Base-by-base conservation (phyloP, 2,888 invertebrate genomes). In the Ditylenchus weischeri region DNA sequence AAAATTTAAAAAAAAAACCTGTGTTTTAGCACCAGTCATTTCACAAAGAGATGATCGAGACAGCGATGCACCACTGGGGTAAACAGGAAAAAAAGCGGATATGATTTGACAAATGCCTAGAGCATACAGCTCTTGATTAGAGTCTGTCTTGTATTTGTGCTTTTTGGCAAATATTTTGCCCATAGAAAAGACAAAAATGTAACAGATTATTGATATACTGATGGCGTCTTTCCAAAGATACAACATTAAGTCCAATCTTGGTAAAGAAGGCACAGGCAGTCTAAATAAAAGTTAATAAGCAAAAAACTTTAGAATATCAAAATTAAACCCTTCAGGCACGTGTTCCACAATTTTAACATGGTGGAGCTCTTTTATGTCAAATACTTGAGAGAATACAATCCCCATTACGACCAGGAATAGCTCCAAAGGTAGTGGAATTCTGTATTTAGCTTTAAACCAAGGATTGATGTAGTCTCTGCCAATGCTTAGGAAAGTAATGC, bases 21-120 rank as follows among this genome's bases (percentile, higher is more conserved):
- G 91, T 0, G 92, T 91, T 80, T 88, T 90, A 48, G 91, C 91
- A 19, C 93, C 93, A 0, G 91, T 90, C 77, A 89, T 88, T 78
- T 91, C 90, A 82, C 93, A 92, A 62, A 93, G 91, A n/a, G 86
- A 81, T 63, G 86, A 86, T 59, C 87, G 81, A n/a, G 69, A 86
- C 51, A 87, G 79, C 0, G 87, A 86, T 0, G 85, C 86, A 36
- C 85, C 84, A 23, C 84, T 82, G 15, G 85, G 84, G 75, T 85
- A 87, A 59, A 85, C 85, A 10, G 84, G 83, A 79, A 86, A 86
- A 76, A 86, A 84, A 0, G 86, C 85, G 10, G 90, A 89, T 65
- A 90, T 84, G 57, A 90, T 82, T 82, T 91, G 90, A 65, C 89
- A 87, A 13, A 87, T 48, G 36, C 81, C 79, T 43, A 76, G 66